A percentile compares a stretch with the other conserved stretches of the same genome.
Conservation (phyloP, 2,797 vertebrate genomes). For the Cichlasoma orientale region DNA sequence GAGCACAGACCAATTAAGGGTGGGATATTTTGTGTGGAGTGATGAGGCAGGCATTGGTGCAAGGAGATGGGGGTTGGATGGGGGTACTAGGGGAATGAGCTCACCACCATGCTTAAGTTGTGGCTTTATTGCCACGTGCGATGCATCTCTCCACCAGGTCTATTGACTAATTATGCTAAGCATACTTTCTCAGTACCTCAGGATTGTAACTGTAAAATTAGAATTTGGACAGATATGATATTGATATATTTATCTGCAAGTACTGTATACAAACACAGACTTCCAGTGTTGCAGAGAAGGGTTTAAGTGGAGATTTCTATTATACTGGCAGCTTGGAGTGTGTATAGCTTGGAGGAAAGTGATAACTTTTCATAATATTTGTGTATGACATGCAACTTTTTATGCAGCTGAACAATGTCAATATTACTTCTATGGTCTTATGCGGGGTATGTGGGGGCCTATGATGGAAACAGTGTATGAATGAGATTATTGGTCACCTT, state of each 20-base stretch:
- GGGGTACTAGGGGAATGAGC: slow-evolving; percentile 79
- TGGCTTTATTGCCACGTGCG: slow-evolving; percentile 72
- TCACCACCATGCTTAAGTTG: slow-evolving; percentile 73
- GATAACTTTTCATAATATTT: slow-evolving; percentile 78
- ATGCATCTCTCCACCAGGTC: slow-evolving; percentile 52
- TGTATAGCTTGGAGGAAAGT: slow-evolving; percentile 37
- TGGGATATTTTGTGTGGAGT: slow-evolving; percentile 90
- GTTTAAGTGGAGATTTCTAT: slow-evolving; percentile 63
- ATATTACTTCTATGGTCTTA: slow-evolving; percentile 71
- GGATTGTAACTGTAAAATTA: slow-evolving; percentile 57
- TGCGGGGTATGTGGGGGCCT: slow-evolving; percentile 57
- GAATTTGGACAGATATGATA: slow-evolving; percentile 55
- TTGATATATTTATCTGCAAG: slow-evolving; percentile 49
- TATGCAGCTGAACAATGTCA: slow-evolving; percentile 75
- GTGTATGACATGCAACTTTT: slow-evolving; percentile 76
- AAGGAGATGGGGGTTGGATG: slow-evolving; percentile 70
- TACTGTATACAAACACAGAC: slow-evolving; percentile 41
- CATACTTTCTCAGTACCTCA: slow-evolving; percentile 49
- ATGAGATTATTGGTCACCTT: slow-evolving; percentile 76
- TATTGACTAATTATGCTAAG: slow-evolving; percentile 59
- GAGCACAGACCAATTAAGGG: slow-evolving; percentile 98
- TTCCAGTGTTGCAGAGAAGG: slow-evolving; percentile 42
- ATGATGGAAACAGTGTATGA: slow-evolving; percentile 64
- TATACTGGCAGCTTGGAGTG: slow-evolving; percentile 37
- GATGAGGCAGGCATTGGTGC: slow-evolving; percentile 84